Conservation (phyloP, 2,888 invertebrate genomes). For the Caenorhabditis sinica region DNA sequence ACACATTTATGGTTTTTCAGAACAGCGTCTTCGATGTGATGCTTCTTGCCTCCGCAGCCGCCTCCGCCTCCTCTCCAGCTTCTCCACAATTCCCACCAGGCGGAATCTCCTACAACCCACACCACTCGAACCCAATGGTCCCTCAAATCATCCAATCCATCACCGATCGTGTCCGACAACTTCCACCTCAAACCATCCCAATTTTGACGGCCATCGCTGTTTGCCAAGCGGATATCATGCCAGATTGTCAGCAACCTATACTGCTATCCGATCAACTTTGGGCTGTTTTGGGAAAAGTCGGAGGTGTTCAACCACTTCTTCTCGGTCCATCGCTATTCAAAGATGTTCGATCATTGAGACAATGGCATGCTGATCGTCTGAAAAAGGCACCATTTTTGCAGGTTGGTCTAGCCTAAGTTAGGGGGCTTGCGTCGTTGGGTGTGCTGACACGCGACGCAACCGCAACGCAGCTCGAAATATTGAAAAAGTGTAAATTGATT, state of each 20-base stretch:
- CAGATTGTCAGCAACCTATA: conserved; percentile 49
- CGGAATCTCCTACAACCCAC: conserved; percentile 10
- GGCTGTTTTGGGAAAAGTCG: conserved; percentile 66
- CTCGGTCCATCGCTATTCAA: conserved; percentile 62
- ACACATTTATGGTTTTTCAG: conserved; percentile 61
- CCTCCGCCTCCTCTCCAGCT: background rate
- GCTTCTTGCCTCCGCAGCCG: conserved; percentile 66
- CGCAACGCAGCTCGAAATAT: no score
- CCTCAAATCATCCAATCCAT: conserved; percentile 54
- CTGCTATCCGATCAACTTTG: conserved; percentile 67
- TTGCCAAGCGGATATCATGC: conserved; percentile 61
- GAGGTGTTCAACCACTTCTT: conserved; percentile 46
- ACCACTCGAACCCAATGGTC: conserved; percentile 43
- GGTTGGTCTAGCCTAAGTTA: no score
- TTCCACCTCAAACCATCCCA: conserved; percentile 55
- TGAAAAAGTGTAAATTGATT: no score
- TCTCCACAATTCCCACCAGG: conserved; percentile 32
- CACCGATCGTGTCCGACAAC: conserved; percentile 51
- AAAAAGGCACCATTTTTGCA: conserved; percentile 28
- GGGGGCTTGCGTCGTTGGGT: no score
- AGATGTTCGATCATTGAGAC: conserved; percentile 67
- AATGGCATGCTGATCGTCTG: conserved; percentile 70
- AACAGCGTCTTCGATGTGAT: conserved; percentile 78
- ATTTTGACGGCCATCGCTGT: conserved; percentile 70
- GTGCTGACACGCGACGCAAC: no score